Conservation (phyloP, 2,888 invertebrate genomes). For the Coelogynopora nodosa region DNA sequence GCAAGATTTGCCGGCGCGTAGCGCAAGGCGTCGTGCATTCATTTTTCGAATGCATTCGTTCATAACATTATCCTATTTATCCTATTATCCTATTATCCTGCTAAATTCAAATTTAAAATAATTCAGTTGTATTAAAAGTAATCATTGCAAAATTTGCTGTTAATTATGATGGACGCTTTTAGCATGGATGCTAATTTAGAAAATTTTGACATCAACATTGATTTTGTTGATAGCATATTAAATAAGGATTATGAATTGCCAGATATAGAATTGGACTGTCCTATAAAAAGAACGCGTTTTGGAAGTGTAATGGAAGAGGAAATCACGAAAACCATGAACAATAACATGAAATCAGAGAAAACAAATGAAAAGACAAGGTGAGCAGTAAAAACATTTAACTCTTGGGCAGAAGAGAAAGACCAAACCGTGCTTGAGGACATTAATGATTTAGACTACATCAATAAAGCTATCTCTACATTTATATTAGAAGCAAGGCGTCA, state of each 20-base stretch:
- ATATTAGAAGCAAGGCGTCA: slow-evolving; percentile 26
- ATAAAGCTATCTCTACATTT: slow-evolving; percentile 16
- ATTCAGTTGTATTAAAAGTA: background rate
- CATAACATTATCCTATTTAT: slow-evolving; percentile 12
- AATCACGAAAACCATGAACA: slow-evolving; percentile 25
- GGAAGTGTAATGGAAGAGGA: slow-evolving; percentile 22
- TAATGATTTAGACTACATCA: background rate
- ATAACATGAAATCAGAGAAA: slow-evolving; percentile 12
- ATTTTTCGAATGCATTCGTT: slow-evolving; percentile 3
- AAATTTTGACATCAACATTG: background rate
- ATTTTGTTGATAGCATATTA: slow-evolving; percentile 31
- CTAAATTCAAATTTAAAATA: slow-evolving; percentile 28
- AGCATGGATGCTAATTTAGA: slow-evolving; percentile 1
- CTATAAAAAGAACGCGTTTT: slow-evolving; percentile 27
- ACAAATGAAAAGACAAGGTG: slow-evolving; percentile 1
- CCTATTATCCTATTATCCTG: no score
- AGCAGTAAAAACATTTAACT: slow-evolving; percentile 13
- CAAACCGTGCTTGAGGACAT: background rate
- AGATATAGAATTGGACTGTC: background rate
- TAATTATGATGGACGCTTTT: background rate
- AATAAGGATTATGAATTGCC: background rate
- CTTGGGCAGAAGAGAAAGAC: slow-evolving; percentile 30
- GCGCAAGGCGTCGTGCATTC: background rate
- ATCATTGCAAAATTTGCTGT: slow-evolving; percentile 3
- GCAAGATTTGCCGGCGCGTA: no score